phyloP scores from a whole-genome alignment of 2,113 vertebrate genomes.

The Motacilla alba region DNA sequence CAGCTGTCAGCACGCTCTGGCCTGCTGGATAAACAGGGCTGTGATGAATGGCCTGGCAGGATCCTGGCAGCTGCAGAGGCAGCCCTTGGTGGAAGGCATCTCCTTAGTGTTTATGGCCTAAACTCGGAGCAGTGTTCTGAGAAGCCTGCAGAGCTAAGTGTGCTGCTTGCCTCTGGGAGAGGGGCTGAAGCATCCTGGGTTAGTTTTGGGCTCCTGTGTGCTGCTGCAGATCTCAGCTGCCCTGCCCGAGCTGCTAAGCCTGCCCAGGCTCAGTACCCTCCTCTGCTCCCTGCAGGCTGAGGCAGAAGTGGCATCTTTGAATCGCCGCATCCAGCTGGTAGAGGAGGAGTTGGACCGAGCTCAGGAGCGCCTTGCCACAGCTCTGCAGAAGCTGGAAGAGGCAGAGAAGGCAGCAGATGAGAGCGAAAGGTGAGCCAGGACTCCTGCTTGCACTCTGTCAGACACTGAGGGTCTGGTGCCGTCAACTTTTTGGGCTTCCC shows the following conservation, averaged over 20 bases:
- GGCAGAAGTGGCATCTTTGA: constrained; percentile 83
- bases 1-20: background rate
- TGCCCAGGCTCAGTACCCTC: background rate
- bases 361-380: constrained; percentile 84
- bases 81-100: background rate
- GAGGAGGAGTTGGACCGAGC: constrained; percentile 90
- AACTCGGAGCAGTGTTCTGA: background rate
- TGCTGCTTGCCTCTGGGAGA: background rate
- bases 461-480: fast-evolving
- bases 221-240: background rate
- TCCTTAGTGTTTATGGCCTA: background rate
- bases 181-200: background rate
- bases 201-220: fast-evolving
- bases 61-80: background rate
- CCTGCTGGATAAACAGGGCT: background rate
- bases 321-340: constrained; percentile 87
- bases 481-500: background rate
- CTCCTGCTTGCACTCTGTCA: background rate
- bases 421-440: constrained; percentile 83
- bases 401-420: constrained; percentile 90
- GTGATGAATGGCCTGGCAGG: background rate
- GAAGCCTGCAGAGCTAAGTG: background rate
- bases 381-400: constrained; percentile 88
- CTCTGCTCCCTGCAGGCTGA: constrained; percentile 78
- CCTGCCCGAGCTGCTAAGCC: background rate